A percentile compares a stretch with the other conserved stretches of the same genome.
Evolutionary conservation across 2,888 invertebrate species (phyloP).

Genomic region (Tetragonula carbonaria): DNA sequence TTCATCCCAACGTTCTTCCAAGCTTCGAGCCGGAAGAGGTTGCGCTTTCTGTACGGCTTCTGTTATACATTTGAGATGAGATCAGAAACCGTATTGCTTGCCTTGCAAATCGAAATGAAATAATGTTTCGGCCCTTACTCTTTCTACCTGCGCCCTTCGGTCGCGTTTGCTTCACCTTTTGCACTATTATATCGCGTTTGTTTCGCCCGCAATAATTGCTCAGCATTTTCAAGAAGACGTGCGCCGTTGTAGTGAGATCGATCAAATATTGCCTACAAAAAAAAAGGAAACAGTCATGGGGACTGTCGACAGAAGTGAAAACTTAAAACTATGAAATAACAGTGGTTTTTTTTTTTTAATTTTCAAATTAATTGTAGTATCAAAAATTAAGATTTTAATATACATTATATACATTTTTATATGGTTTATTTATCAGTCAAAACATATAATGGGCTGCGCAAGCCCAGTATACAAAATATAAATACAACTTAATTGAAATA

Average conservation of each 20-base stretch:
- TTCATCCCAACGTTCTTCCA: slow-evolving; percentile 88
- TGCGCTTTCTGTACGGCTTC: slow-evolving; percentile 57
- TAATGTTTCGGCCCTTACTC: slow-evolving; percentile 67
- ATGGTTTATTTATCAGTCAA: too few species aligned
- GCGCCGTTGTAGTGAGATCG: slow-evolving; percentile 95
- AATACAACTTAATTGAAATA: too few species aligned
- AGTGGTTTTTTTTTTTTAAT: too few species aligned
- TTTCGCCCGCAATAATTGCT: slow-evolving; percentile 85
- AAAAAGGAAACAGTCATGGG: background rate
- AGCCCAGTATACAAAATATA: too few species aligned
- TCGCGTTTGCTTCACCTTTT: slow-evolving; percentile 86
- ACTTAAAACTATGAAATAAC: too few species aligned
- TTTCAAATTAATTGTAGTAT: too few species aligned
- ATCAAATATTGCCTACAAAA: slow-evolving; percentile 89
- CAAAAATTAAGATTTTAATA: too few species aligned
- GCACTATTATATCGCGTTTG: slow-evolving; percentile 88
- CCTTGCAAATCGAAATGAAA: background rate
- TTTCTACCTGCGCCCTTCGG: slow-evolving; percentile 64
- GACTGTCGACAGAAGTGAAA: too few species aligned
- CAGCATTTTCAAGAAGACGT: slow-evolving; percentile 96
- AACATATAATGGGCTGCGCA: too few species aligned
- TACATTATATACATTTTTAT: too few species aligned
- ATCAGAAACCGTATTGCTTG: slow-evolving; percentile 1
- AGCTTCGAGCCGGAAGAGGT: slow-evolving; percentile 69
- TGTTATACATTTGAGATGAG: slow-evolving; percentile 26